Evolutionary conservation across 2,797 vertebrate species (phyloP), one percentile per base, ranked within the genome.

Genomic region (Premnoplex brunnescens): DNA sequence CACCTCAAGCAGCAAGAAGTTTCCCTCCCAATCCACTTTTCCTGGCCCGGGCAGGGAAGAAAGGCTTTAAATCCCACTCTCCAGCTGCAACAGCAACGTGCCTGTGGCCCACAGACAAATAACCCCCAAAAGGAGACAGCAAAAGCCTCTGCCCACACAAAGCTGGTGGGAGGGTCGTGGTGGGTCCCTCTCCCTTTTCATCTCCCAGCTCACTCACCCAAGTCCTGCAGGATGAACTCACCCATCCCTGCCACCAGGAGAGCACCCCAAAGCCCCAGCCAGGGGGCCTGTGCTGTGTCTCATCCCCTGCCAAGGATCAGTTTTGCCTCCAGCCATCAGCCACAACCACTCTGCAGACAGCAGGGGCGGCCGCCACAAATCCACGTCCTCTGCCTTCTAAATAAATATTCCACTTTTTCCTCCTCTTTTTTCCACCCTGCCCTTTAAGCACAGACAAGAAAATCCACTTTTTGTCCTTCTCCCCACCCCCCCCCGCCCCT

Each of bases 311-410:
- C 98, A 98, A 98, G 98, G 93, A 98, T 98, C 97, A 96, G 96
- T 97, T 98, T 98, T 91, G 96, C 97, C 97, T 97, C 96, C 97
- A 98, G 98, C 98, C 96, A 97, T 98, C 97, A 98, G 98, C 97
- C 97, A 97, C 92, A 97, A 98, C 98, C 98, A 98, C 97, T 97
- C 96, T 52, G 94, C 92, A 95, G 97, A 97, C 97, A 96, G 96
- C 96, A 88, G 94, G 96, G 97, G 96, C 34, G 44, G 80, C 94
- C 88, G 12, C 49, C 85, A 68, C 88, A 67, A 55, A 89, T 85
- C 49, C 91, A 2, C 6, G 23, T 56, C 71, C 91, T 90, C 90
- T 74, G 81, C 81, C 46, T 84, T 92, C 76, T 71, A 73, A 85
- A 58, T 66, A 79, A 93, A 87, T 76, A 89, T 60, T 36, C 71